Conservation (phyloP, 2,888 invertebrate species). For the Spialia ferax region DNA sequence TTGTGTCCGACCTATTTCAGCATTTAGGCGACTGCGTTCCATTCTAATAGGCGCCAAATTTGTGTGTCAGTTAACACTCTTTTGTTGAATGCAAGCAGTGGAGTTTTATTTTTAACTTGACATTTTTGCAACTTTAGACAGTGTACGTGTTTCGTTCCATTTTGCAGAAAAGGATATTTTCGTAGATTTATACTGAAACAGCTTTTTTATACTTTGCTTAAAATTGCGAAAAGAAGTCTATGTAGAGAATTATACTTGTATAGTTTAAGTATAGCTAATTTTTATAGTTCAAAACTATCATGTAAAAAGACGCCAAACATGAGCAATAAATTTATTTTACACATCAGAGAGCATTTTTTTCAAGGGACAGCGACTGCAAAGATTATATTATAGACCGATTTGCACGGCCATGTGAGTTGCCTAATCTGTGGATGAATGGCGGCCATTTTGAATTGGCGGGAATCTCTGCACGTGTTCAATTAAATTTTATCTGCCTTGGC, state of each 20-base stretch:
- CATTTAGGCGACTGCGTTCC: constrained; percentile 18
- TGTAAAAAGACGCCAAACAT: too few species aligned
- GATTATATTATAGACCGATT: constrained; percentile 50
- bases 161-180: too few species aligned
- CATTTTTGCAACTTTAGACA: background rate
- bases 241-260: too few species aligned
- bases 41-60: constrained; percentile 14
- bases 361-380: constrained; percentile 42
- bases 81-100: background rate
- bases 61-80: constrained; percentile 10
- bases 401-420: constrained; percentile 46
- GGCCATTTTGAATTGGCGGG: constrained; percentile 52
- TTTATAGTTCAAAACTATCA: too few species aligned
- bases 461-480: constrained; percentile 68
- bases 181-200: too few species aligned
- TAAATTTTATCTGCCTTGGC: constrained; percentile 61
- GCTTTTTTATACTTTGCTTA: too few species aligned
- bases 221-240: too few species aligned
- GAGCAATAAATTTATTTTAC: too few species aligned
- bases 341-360: too few species aligned
- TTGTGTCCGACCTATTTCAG: constrained; percentile 33
- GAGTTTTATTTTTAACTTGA: background rate
- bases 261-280: too few species aligned
- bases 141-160: background rate
- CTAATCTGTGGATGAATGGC: constrained; percentile 53